Conservation (phyloP, 2,888 invertebrate genomes). For the Netelia melanura region DNA sequence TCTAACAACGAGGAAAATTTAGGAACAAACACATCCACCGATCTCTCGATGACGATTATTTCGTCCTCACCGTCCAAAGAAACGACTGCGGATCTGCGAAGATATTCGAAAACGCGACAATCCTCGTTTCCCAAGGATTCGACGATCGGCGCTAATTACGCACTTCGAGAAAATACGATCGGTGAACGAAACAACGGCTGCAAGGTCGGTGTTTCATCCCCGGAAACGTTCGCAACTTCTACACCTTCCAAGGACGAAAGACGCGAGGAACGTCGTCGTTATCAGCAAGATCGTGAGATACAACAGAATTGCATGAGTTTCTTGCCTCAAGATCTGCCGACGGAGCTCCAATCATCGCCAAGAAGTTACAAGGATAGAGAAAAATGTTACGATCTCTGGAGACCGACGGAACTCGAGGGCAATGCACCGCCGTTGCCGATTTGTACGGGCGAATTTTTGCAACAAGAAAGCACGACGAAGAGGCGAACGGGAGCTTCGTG, state of each 20-base stretch:
- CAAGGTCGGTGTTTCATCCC: constrained; percentile 26
- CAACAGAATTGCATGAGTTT: constrained; percentile 77
- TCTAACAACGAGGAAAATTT: constrained; percentile 22
- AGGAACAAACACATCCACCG: background rate
- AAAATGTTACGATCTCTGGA: constrained; percentile 82
- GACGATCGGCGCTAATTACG: background rate
- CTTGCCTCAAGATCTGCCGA: constrained; percentile 77
- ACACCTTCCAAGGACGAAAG: constrained; percentile 74
- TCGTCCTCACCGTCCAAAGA: constrained; percentile 58
- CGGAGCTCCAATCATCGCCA: constrained; percentile 81
- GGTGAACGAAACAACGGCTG: constrained; percentile 12
- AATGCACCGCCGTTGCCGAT: constrained; percentile 63
- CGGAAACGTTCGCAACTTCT: constrained; percentile 70
- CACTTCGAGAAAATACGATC: constrained; percentile 12
- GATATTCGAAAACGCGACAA: constrained; percentile 46
- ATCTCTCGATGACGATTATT: constrained; percentile 30
- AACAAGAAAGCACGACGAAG: constrained; percentile 75
- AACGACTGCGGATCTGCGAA: constrained; percentile 59
- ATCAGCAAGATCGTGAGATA: constrained; percentile 68
- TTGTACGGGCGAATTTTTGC: constrained; percentile 73
- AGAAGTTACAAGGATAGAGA: constrained; percentile 82
- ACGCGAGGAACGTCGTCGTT: constrained; percentile 66
- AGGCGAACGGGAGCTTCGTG: constrained; percentile 91
- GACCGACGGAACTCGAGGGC: constrained; percentile 82
- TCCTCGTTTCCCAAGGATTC: constrained; percentile 31